A percentile compares a stretch with the other conserved stretches of the same genome.
Conservation (phyloP, 2,888 invertebrate species). For the Cryptocephalus primarius region DNA sequence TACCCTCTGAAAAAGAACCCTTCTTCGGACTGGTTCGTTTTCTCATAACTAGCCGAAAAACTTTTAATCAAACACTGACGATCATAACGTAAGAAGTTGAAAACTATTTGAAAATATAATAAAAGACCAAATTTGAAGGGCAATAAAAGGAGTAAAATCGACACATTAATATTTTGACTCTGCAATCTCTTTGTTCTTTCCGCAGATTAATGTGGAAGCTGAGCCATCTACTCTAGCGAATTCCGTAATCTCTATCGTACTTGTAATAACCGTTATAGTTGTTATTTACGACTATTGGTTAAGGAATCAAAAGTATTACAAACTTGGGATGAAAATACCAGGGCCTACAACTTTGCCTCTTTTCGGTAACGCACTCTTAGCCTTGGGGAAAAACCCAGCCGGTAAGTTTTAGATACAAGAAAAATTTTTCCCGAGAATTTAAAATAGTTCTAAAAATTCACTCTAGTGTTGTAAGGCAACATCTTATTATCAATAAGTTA, state of each 20-base stretch:
- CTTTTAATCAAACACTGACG: too few relatives aligned
- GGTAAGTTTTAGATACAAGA: conserved; percentile 6
- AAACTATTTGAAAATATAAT: too few relatives aligned
- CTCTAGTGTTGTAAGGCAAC: not conserved
- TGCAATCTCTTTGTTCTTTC: not conserved
- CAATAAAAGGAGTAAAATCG: too few relatives aligned
- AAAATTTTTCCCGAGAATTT: not conserved
- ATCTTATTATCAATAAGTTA: too few relatives aligned
- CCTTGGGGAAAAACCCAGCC: conserved; percentile 10
- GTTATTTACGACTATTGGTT: conserved; percentile 17
- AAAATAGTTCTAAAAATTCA: too few relatives aligned
- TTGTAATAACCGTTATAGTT: conserved; percentile 9
- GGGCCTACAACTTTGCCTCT: conserved; percentile 17
- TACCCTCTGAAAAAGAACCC: too few relatives aligned
- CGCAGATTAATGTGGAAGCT: conserved; percentile 2
- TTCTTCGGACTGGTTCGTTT: too few relatives aligned
- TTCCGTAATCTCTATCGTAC: conserved; percentile 3
- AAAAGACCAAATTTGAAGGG: too few relatives aligned
- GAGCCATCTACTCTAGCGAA: conserved; percentile 4
- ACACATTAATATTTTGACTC: too few relatives aligned
- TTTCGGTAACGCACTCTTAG: conserved; percentile 17
- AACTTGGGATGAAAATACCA: conserved; percentile 19
- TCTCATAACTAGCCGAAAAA: too few relatives aligned
- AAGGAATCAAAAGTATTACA: conserved; percentile 14
- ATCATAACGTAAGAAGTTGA: too few relatives aligned